Evolutionary conservation across 2,113 vertebrate species (phyloP).

Genomic region (Grantiella picta): DNA sequence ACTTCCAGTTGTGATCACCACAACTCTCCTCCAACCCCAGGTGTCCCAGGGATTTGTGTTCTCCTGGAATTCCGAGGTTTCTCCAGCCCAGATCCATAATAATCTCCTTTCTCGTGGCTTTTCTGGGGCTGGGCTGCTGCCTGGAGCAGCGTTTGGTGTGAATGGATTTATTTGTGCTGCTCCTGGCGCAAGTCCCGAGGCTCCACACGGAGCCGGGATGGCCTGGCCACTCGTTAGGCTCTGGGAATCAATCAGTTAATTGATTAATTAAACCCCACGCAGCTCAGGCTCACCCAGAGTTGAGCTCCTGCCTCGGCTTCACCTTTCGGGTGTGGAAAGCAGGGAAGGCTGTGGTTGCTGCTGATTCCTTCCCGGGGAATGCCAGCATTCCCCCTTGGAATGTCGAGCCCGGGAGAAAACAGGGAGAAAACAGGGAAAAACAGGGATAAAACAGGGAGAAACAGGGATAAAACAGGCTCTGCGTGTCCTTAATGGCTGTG

Average conservation of each 20-base stretch:
- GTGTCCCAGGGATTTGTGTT: no score
- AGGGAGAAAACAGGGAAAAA: no score
- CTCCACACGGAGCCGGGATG: not conserved
- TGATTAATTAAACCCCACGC: not conserved
- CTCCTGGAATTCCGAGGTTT: not conserved
- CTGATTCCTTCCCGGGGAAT: no score
- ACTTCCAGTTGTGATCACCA: no score
- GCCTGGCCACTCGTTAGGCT: not conserved
- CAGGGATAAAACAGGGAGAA: no score
- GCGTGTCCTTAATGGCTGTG: no score
- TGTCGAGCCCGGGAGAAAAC: no score
- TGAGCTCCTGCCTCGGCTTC: not conserved
- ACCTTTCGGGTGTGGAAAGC: not conserved
- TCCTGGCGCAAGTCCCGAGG: constrained; percentile 14
- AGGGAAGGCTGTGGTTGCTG: not conserved
- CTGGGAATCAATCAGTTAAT: not conserved
- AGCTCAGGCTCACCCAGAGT: not conserved
- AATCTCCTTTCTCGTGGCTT: not conserved
- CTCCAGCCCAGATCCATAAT: not conserved
- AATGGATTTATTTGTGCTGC: constrained; percentile 17
- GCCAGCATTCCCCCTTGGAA: no score
- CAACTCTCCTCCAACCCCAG: no score
- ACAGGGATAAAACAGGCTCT: no score
- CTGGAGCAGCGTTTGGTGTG: not conserved
- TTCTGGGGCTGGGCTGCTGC: not conserved